phyloP scores from a whole-genome alignment of 1,140 invertebrate species.

The Orussus abietinus region DNA sequence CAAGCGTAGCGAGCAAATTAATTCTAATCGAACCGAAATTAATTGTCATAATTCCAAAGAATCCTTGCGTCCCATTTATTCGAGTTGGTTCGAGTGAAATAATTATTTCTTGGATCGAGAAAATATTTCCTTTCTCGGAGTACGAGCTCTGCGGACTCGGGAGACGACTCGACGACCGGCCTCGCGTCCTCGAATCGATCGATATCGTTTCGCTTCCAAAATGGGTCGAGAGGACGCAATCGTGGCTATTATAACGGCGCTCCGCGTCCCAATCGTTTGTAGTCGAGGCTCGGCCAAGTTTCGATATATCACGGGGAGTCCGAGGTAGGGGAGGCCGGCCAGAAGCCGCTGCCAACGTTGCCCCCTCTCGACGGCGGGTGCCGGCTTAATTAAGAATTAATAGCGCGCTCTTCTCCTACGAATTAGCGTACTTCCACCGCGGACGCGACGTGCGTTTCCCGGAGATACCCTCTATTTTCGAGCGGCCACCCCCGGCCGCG shows the following conservation, averaged over 20 bases:
- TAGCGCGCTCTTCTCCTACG: constrained; percentile 24
- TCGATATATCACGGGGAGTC: constrained; percentile 39
- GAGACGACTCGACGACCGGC: too few species aligned
- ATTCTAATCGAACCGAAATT: too few species aligned
- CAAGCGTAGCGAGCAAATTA: too few species aligned
- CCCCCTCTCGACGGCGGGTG: constrained; percentile 19
- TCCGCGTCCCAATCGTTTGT: constrained; percentile 38
- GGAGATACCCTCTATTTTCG: too few species aligned
- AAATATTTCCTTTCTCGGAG: too few species aligned
- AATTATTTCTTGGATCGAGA: too few species aligned
- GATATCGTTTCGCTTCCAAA: constrained; percentile 20
- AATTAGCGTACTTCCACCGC: constrained; percentile 16
- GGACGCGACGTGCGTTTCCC: too few species aligned
- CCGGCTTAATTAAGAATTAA: constrained; percentile 46
- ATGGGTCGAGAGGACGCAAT: constrained; percentile 31
- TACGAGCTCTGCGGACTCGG: too few species aligned
- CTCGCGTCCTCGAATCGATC: constrained; percentile 10
- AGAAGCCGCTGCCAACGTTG: constrained; percentile 33
- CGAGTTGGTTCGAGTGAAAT: too few species aligned
- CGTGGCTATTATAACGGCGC: constrained; percentile 36
- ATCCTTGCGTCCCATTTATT: too few species aligned
- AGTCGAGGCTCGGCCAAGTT: constrained; percentile 45
- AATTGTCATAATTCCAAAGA: too few species aligned
- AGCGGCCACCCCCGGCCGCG: too few species aligned
- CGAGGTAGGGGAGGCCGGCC: constrained; percentile 36